phyloP scores from a whole-genome alignment of 1,140 invertebrate genomes.

The Phenacoccus solenopsis region DNA sequence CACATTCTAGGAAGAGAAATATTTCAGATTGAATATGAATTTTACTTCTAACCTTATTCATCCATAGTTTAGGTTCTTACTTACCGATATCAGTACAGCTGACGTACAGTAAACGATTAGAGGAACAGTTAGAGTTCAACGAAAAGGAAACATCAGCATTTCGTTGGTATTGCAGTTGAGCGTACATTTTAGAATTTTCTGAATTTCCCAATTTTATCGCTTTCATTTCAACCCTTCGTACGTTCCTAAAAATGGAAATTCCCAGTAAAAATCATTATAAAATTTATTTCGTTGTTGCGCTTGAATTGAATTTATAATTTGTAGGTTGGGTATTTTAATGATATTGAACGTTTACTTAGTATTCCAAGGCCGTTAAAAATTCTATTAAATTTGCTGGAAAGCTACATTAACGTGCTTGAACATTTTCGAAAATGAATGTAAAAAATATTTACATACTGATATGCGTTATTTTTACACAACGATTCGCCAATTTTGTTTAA shows the following conservation, averaged over 20 bases:
- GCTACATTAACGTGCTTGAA: no score
- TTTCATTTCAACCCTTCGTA: background rate
- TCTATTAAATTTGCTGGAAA: no score
- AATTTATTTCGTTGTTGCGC: no score
- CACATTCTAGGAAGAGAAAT: slow-evolving; percentile 45
- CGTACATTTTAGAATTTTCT: background rate
- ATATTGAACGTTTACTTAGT: no score
- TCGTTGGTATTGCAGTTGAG: background rate
- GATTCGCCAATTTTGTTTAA: background rate
- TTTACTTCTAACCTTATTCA: no score
- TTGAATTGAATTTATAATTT: no score
- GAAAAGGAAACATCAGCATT: background rate
- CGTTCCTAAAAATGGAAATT: background rate
- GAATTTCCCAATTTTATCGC: background rate
- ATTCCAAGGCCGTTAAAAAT: no score
- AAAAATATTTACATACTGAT: slow-evolving; percentile 1
- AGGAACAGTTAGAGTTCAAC: background rate
- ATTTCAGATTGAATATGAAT: slow-evolving; percentile 19
- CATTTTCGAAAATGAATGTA: no score
- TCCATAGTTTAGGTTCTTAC: no score
- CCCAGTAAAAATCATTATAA: no score
- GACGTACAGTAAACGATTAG: background rate
- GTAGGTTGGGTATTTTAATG: no score
- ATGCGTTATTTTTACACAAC: background rate
- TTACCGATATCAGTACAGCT: background rate